Conservation (phyloP, 2,113 vertebrate genomes). For the Gymnogyps californianus region DNA sequence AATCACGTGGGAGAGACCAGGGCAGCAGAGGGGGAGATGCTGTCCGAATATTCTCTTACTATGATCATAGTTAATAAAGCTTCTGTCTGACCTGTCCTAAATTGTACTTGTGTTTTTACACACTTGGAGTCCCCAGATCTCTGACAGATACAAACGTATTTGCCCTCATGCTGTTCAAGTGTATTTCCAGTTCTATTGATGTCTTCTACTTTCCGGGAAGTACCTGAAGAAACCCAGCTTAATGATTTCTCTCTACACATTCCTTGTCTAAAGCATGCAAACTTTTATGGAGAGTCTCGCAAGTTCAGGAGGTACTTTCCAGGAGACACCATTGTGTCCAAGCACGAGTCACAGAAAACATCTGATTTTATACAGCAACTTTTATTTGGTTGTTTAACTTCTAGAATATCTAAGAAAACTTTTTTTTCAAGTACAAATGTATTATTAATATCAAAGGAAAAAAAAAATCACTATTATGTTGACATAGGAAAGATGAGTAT, state of each 20-base stretch:
- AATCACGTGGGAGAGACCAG: neutral
- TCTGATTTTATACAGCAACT: neutral
- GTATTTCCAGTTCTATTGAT: neutral
- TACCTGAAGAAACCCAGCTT: neutral
- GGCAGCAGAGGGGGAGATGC: neutral
- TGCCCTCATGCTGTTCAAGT: neutral
- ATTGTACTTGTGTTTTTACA: neutral
- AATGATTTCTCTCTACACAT: neutral
- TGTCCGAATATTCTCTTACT: rapidly evolving
- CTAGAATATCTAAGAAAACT: neutral
- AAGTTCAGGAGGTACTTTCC: neutral
- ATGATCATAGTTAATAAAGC: neutral
- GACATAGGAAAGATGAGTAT: conserved; percentile 17
- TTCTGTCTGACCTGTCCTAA: neutral
- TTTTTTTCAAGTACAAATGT: neutral
- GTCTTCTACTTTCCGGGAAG: neutral
- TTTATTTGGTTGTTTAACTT: neutral
- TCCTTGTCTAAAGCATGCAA: neutral
- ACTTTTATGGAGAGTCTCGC: neutral
- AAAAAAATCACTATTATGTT: neutral
- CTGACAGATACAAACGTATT: too few relatives aligned
- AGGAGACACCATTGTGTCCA: neutral
- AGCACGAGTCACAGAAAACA: neutral
- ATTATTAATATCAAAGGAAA: conserved; percentile 35
- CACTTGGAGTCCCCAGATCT: neutral